A percentile compares a stretch with the other conserved stretches of the same genome.
These are phyloP conservation scores for Lophotriccus pileatus DNA, from an alignment of 2,797 vertebrate genomes.

Conservation along the genomic window DNA sequence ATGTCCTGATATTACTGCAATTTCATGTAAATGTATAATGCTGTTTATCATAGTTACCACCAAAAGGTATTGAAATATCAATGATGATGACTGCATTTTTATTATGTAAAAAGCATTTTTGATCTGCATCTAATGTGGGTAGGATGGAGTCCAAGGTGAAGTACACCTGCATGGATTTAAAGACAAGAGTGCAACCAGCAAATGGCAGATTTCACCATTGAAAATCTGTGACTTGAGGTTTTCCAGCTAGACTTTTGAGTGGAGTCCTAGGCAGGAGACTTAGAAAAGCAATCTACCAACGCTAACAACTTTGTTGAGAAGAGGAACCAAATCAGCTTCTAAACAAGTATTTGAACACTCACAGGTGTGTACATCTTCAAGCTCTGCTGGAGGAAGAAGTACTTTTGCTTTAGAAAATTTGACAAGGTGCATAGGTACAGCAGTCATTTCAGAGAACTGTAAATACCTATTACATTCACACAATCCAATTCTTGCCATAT, in stretches of 20 bases:
- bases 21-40: not conserved
- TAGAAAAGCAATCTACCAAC: not conserved
- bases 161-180: not conserved
- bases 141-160: not conserved
- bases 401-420: not conserved
- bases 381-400: not conserved
- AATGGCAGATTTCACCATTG: not conserved
- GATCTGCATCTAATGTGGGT: not conserved
- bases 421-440: not conserved
- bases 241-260: not conserved
- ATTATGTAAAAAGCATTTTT: not conserved
- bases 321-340: not conserved
- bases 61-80: not conserved
- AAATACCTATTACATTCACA: not conserved
- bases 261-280: not conserved
- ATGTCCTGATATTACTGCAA: not conserved
- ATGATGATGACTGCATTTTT: not conserved
- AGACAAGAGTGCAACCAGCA: not conserved
- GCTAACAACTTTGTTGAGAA: not conserved
- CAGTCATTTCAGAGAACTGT: not conserved
- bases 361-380: not conserved
- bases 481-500: not conserved
- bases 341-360: not conserved
- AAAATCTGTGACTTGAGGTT: not conserved
- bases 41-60: not conserved